Base-by-base conservation (phyloP, 1,140 invertebrate genomes). In the Zaprionus capensis region DNA sequence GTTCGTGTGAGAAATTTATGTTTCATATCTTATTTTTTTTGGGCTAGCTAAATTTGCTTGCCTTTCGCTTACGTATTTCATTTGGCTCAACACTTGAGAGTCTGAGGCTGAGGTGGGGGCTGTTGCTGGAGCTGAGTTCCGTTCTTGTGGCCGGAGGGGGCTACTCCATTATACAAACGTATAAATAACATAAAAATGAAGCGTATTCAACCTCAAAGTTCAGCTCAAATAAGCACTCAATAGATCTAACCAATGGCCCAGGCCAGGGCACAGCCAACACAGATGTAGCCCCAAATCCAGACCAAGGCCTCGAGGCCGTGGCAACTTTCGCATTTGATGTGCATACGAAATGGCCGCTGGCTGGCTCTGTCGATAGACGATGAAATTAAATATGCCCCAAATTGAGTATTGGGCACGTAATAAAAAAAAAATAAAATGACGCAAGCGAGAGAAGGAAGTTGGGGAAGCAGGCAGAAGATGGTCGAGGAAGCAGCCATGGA, bases 391-490 rank as follows among this genome's bases (percentile, higher is more conserved):
- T 90, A 90, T 90, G 85, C 76, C 85, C 72, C 85, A 90, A 90
- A 90, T 90, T 90, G 85, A 90, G 85, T 90, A 90, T 90, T 90
- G 85, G 85, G 85, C 85, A 90, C 85, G 85, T 90, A 90, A 90
- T 90, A 90, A 86, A 90, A 87, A 90, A 87, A 88, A 71, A 71
- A 69, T 55, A 22, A 38, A 58, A 73, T 75, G 44, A 31, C n/a
- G 31, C 36, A 20, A 62, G 61, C 6, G 15, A 53, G 58, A 41
- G 41, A 36, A 26, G 61, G 51, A 36, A 34, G 49, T 12, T 9
- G n/a, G 34, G 26, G 51, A 22, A 20, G 2, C 34, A 12, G 15
- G 15, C 17, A 20, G 28, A 20, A 53, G n/a, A 44, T 11, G 63
- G 26, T 44, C 6, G 20, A n/a, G 20, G 26, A 6, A 44, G 64